These are phyloP conservation scores for Thaumatotibia leucotreta DNA, from an alignment of 1,140 invertebrate genomes.

Conservation along the genomic window DNA sequence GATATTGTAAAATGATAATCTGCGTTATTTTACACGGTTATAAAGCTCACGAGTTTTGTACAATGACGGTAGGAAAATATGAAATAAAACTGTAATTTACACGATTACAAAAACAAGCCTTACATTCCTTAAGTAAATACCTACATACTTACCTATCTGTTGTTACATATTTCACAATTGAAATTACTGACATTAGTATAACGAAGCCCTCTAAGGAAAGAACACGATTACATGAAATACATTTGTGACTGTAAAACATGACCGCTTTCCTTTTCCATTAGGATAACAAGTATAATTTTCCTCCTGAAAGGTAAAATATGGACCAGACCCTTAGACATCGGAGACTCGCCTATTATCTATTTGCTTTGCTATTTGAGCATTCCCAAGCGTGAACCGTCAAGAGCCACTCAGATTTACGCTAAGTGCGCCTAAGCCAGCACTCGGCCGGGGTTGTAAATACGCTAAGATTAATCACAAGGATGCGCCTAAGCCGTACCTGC, in stretches of 20 bases:
- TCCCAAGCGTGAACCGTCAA: conserved; percentile 23
- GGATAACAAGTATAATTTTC: neutral
- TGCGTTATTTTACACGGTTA: too few relatives aligned
- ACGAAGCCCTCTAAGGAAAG: too few relatives aligned
- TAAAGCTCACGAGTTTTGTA: too few relatives aligned
- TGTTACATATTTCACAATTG: too few relatives aligned
- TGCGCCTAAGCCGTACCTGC: conserved; percentile 43
- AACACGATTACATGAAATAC: too few relatives aligned
- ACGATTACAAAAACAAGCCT: too few relatives aligned
- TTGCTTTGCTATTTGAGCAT: conserved; percentile 20
- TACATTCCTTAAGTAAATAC: too few relatives aligned
- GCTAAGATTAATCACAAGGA: conserved; percentile 54
- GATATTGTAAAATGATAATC: neutral
- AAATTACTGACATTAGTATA: too few relatives aligned
- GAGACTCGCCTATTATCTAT: conserved; percentile 2
- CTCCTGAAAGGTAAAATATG: neutral
- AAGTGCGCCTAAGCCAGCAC: conserved; percentile 34
- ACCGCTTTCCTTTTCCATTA: too few relatives aligned
- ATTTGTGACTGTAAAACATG: too few relatives aligned
- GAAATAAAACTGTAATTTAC: neutral
- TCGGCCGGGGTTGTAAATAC: conserved; percentile 34
- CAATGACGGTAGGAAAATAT: too few relatives aligned
- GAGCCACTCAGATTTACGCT: conserved; percentile 25
- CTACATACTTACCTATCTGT: too few relatives aligned
- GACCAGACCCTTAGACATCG: neutral